These are phyloP conservation scores for Xerus rutilus DNA, from an alignment of 2,797 vertebrate species.

Conservation along the genomic window DNA sequence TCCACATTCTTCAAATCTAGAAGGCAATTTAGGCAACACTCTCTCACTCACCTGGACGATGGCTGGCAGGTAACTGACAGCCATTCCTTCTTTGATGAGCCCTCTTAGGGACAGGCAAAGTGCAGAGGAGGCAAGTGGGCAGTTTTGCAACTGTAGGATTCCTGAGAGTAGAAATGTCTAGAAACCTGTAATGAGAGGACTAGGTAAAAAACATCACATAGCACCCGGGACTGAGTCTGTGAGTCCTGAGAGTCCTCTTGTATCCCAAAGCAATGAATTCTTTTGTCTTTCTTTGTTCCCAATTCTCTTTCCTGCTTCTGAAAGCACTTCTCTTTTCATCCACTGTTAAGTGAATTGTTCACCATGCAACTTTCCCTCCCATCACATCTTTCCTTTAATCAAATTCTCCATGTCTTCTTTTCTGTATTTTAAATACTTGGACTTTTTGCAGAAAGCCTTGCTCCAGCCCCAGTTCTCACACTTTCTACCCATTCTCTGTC, in stretches of 20 bases:
- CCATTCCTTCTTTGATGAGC: slow-evolving; percentile 63
- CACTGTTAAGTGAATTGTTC: neutral
- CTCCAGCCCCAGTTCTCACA: neutral
- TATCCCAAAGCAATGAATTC: neutral
- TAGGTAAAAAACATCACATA: neutral
- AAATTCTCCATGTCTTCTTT: neutral
- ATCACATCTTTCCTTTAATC: neutral
- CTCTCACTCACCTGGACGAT: slow-evolving; percentile 67
- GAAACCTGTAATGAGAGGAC: neutral
- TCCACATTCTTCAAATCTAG: neutral
- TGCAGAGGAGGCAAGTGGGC: neutral
- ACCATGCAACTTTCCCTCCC: neutral
- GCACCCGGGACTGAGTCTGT: neutral
- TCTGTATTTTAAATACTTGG: neutral
- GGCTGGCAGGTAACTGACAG: slow-evolving; percentile 54
- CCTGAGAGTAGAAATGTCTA: neutral
- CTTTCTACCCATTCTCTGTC: neutral
- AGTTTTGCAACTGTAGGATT: neutral
- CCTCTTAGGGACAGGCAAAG: neutral
- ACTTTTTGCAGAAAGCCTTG: neutral
- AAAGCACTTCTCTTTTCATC: neutral
- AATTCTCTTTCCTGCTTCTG: neutral
- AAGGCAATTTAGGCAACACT: neutral
- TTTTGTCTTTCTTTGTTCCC: neutral
- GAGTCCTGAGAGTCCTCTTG: neutral